Percentiles rank a stretch among this genome's conserved stretches.
phyloP scores from a whole-genome alignment of 1,140 invertebrate genomes.

The Cyrtorhinus lividipennis region DNA sequence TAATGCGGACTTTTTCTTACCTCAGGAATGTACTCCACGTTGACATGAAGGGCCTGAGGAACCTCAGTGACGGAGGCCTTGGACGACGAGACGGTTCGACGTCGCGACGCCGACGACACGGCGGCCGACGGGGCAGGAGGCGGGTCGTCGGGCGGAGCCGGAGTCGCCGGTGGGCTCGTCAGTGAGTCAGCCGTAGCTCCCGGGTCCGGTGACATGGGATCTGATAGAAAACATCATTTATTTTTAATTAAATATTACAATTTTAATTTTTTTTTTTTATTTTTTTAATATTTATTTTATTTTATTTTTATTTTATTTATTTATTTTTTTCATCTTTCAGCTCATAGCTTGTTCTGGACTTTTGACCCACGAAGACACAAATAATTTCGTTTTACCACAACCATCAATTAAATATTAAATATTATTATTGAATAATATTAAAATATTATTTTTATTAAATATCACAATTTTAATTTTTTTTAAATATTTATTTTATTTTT shows the following conservation, averaged over 20 bases:
- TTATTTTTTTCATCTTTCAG: too few relatives aligned
- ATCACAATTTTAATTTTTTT: too few relatives aligned
- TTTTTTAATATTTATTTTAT: not conserved
- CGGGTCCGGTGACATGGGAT: conserved; percentile 39
- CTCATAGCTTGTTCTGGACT: too few relatives aligned
- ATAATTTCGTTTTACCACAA: too few relatives aligned
- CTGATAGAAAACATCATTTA: conserved; percentile 27
- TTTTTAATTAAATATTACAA: not conserved
- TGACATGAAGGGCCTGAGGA: not conserved
- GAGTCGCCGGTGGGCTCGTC: conserved; percentile 42
- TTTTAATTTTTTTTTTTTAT: not conserved
- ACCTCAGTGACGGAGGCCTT: not conserved
- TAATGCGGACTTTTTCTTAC: too few relatives aligned
- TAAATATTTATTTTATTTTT: too few relatives aligned
- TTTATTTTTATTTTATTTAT: too few relatives aligned
- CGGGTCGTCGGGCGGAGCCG: conserved; percentile 29
- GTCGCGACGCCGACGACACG: conserved; percentile 15
- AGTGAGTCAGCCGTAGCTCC: conserved; percentile 35
- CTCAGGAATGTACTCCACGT: not conserved
- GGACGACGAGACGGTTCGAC: conserved; percentile 9
- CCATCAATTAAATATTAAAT: too few relatives aligned
- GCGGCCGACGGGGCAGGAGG: conserved; percentile 31
- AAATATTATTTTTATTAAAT: too few relatives aligned
- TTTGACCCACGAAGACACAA: too few relatives aligned
- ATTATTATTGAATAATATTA: too few relatives aligned